Evolutionary conservation across 2,888 invertebrate species (phyloP), one percentile per base, ranked within the genome.

Genomic region (Euclidia mi): DNA sequence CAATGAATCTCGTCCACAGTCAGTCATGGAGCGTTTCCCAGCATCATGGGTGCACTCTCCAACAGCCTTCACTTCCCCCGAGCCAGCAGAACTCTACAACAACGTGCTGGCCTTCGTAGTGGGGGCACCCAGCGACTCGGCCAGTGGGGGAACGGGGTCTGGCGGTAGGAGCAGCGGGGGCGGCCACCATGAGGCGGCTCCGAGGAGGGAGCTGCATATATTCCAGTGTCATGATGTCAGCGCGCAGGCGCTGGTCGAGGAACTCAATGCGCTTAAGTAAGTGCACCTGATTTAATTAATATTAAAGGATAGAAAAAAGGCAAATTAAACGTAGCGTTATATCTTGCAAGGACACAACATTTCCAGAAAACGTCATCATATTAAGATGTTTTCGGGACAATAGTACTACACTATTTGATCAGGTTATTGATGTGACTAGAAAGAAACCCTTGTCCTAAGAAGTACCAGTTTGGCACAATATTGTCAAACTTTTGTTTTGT

Each of bases 71-170:
- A 98, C 98, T 45, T 98, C 98, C 62, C 97, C 98, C 47, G 99
- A 99, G 91, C 98, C 98, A 3, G 98, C 98, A 91, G 99, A 99
- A 92, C 96, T 99, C 85, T 99, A 99, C 95, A 99, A 99, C 95
- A 99, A 99, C 92, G 98, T 99, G 85, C 95, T 99, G 81, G 98
- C 99, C 28, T 99, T 99, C 94, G 98, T 99, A 73, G 99, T 99
- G 64, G 96, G 96, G 3, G 98, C 89, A 7, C 90, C 93, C 10
- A 81, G 83, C 28, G 65, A 72, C 20, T 11, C 56, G 50, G 58
- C 66, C 28, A 61, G 45, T 7, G 49, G 50, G 18, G 47, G 51
- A 46, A 56, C 42, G 95, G 95, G 57, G 40, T 25, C 47, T 9
- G 96, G 60, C 48, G 71, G 40, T 47, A 49, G 63, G 56, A 52